Conservation (phyloP, 2,888 invertebrate species). For the Polyommatus icarus region DNA sequence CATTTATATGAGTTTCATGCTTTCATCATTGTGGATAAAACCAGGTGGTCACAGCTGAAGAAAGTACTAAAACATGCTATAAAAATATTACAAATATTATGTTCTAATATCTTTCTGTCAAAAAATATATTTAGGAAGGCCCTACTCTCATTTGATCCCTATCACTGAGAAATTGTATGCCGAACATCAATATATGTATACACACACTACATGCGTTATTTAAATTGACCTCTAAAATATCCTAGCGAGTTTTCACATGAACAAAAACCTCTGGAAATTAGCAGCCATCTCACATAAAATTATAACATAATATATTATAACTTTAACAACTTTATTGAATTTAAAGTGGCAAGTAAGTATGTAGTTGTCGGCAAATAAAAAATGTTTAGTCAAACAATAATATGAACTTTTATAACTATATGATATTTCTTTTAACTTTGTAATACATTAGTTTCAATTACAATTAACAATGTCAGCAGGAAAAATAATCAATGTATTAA, state of each 20-base stretch:
- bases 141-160: background rate
- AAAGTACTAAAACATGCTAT: background rate
- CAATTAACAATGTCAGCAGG: background rate
- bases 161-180: background rate
- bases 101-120: background rate
- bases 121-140: background rate
- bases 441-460: background rate
- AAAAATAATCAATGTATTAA: background rate
- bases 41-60: background rate
- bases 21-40: background rate
- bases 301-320: background rate
- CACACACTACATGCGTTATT: background rate
- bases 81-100: background rate
- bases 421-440: too few species aligned
- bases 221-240: background rate
- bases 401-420: too few species aligned
- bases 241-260: background rate
- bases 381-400: too few species aligned
- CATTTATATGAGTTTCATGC: background rate
- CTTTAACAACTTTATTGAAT: slow-evolving; percentile 1
- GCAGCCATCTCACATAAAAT: background rate
- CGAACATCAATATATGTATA: background rate
- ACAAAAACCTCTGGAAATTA: background rate
- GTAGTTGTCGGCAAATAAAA: background rate
- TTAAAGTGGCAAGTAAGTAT: background rate